Base-by-base conservation (phyloP, 2,888 invertebrate genomes). In the Bruchidius siliquastri region DNA sequence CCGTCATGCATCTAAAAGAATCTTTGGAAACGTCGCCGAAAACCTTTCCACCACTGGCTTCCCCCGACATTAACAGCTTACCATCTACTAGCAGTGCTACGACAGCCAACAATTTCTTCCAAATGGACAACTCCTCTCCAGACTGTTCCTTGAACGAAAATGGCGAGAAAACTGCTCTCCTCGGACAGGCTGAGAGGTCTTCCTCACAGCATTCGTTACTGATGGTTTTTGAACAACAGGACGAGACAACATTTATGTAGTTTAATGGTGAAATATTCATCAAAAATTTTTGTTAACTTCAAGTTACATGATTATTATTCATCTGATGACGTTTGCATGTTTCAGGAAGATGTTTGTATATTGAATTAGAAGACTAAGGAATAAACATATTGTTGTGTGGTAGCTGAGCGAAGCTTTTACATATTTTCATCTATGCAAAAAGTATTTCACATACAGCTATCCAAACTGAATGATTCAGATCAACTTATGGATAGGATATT, bases 181-280 rank as follows among this genome's bases (percentile, higher is more conserved):
- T 92, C 71, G 79, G 78, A 6, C 90, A 92, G 10, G 84, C 83
- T 68, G 85, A 86, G 81, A 83, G 89, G 82, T 91, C 94, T 22
- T 90, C 92, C 71, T 94, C 94, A 69, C 94, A 94, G 79, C 92
- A 94, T 79, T 94, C 94, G 0, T 87, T 95, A 0, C 82, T 94
- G 69, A 91, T 94, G 88, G 91, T 92, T 72, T 92, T 93, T 81
- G 95, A 94, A 75, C 89, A 92, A n/a, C 91, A 94, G 81, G 95
- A 96, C 83, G 95, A 95, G 87, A 95, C 95, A 82, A 95, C 95
- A 20, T 89, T 95, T 72, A 93, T 95, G 80, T 95, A 76, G 74
- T 68, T 67, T 67, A 73, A 21, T 20, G 2, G 3, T 26, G 26
- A 26, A 26, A 26, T 67, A 20, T 26, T 67, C 22, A 21, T 20